phyloP scores from a whole-genome alignment of 2,888 invertebrate species.

The Netelia inedita region DNA sequence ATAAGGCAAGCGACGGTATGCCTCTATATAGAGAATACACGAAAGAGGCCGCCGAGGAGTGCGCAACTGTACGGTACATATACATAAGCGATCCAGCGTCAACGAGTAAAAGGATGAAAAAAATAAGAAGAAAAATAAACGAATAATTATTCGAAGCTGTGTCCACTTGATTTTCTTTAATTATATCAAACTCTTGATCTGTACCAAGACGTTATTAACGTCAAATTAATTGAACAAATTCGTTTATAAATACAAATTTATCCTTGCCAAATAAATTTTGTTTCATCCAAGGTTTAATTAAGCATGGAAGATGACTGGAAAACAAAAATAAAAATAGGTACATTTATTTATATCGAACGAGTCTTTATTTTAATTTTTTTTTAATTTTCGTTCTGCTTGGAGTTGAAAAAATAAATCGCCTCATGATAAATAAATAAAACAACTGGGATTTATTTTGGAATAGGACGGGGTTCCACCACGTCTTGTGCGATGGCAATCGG shows the following conservation, averaged over 20 bases:
- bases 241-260: too few relatives aligned
- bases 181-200: neutral
- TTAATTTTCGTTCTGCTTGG: too few relatives aligned
- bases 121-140: constrained; percentile 22
- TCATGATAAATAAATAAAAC: too few relatives aligned
- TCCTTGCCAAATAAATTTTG: too few relatives aligned
- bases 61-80: constrained; percentile 73
- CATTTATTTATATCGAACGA: constrained; percentile 1
- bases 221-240: too few relatives aligned
- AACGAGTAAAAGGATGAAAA: constrained; percentile 22
- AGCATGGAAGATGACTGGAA: too few relatives aligned
- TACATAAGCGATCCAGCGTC: constrained; percentile 62
- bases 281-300: too few relatives aligned
- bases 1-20: constrained; percentile 80
- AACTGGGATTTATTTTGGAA: neutral
- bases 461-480: too few relatives aligned
- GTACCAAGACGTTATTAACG: too few relatives aligned
- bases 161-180: neutral
- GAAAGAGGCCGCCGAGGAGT: constrained; percentile 78
- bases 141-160: constrained; percentile 19
- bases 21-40: constrained; percentile 78
- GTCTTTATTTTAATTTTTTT: too few relatives aligned
- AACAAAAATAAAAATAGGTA: neutral
- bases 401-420: too few relatives aligned
- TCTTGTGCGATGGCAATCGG: too few relatives aligned